Base-by-base conservation (phyloP, 2,797 vertebrate genomes). In the Lagorchestes hirsutus region DNA sequence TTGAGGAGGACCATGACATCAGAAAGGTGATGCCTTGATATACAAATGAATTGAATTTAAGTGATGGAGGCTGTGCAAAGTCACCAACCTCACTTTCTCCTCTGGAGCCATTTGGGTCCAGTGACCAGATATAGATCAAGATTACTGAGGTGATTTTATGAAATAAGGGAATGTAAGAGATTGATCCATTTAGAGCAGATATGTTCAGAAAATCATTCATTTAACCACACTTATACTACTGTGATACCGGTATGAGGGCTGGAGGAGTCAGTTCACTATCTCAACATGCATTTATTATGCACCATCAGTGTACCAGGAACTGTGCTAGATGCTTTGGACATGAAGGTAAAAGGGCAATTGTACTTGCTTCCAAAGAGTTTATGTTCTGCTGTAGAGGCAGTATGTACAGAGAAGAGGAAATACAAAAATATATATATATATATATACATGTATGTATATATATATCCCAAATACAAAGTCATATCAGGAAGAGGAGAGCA, bases 161-260 rank as follows among this genome's bases (percentile, higher is more conserved):
- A 97, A 94, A 93, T 56, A 92, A 95, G 95, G 82, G 55, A 58
- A 50, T 55, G 50, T 90, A 90, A 74, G 50, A 90, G 82, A 59
- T 1, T 93, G 96, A 62, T 92, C 74, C 4, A 57, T 90, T 91
- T 56, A 29, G 57, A 95, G 96, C 52, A 50, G 54, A 0, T 9
- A 27, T 46, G 91, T 92, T n/a, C 50, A 2, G 57, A 74, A 91
- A 93, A 67, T 90, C 27, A 55, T 59, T 46, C 18, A 46, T 40
- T 24, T 91, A 95, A 62, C 82, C 92, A 31, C 6, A 18, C 6
- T 58, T 96, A 50, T 59, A 59, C 54, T 93, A 90, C 93, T 28
- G 29, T 40, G 90, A 91, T 52, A 6, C 52, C 5, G 1, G 18
- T 10, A 8, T 40, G n/a, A 82, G 74, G 16, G 8, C n/a, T 24